phyloP scores from a whole-genome alignment of 2,888 invertebrate species.

The Himalopsyche kuldschensis region DNA sequence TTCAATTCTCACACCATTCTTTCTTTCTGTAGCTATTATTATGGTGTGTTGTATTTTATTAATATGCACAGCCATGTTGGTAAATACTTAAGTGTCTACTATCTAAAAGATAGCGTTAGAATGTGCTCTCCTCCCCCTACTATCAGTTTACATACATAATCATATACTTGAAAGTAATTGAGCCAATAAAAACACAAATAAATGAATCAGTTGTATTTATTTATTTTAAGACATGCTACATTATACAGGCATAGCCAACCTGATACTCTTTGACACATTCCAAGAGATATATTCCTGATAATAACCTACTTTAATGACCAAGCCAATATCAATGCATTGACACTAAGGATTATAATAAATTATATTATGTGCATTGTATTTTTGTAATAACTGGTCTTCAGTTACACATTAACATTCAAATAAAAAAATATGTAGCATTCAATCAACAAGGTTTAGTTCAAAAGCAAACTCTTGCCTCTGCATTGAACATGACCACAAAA shows the following conservation, averaged over 20 bases:
- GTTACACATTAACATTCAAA: too few relatives aligned
- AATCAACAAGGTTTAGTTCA: not conserved
- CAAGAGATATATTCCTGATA: too few relatives aligned
- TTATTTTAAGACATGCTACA: not conserved
- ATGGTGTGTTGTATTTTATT: not conserved
- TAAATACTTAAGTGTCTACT: too few relatives aligned
- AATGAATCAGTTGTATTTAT: not conserved
- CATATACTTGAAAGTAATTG: not conserved
- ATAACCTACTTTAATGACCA: too few relatives aligned
- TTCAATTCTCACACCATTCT: too few relatives aligned
- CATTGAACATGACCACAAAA: not conserved
- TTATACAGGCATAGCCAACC: too few relatives aligned
- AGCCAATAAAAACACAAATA: not conserved
- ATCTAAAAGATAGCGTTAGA: not conserved
- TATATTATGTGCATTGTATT: too few relatives aligned
- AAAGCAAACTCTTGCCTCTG: not conserved
- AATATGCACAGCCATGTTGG: too few relatives aligned
- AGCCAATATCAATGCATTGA: too few relatives aligned
- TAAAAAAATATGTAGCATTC: not conserved
- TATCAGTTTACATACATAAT: not conserved
- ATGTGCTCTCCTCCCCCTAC: not conserved
- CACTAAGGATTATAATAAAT: too few relatives aligned
- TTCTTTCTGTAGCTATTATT: not conserved
- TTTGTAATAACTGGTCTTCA: too few relatives aligned
- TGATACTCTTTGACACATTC: too few relatives aligned